Conservation (phyloP, 2,113 vertebrate genomes). For the Apeltes quadracus region DNA sequence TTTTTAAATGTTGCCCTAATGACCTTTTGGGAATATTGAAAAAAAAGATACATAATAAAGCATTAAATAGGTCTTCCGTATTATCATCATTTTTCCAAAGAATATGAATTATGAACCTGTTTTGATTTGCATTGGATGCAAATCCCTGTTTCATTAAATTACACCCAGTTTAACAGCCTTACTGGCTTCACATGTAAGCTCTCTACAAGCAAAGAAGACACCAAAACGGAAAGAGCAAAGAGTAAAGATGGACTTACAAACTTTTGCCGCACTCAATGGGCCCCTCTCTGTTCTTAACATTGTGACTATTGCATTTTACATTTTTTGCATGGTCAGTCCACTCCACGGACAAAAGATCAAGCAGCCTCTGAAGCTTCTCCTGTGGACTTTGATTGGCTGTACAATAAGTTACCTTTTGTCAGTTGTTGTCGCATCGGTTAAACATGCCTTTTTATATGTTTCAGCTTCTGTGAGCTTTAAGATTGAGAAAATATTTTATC, state of each 20-base stretch:
- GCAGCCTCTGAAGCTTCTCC: slow-evolving; percentile 59
- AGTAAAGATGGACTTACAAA: neutral
- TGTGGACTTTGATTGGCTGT: slow-evolving; percentile 38
- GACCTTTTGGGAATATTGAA: too few species aligned
- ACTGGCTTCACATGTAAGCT: neutral
- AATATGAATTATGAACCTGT: slow-evolving; percentile 5
- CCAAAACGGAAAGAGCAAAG: neutral
- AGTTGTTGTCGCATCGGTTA: accelerated
- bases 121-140: slow-evolving; percentile 45
- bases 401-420: slow-evolving; percentile 4
- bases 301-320: slow-evolving; percentile 36
- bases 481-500: accelerated
- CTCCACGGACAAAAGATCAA: slow-evolving; percentile 33
- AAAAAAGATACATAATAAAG: too few species aligned
- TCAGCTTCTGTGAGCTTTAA: too few species aligned
- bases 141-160: slow-evolving; percentile 12
- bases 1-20: too few species aligned
- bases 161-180: too few species aligned
- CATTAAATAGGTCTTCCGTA: too few species aligned
- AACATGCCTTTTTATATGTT: neutral
- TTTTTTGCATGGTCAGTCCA: slow-evolving; percentile 50
- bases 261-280: slow-evolving; percentile 7
- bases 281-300: neutral
- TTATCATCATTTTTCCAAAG: too few species aligned
- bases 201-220: neutral